These are phyloP conservation scores for Anisognathus igniventris DNA, from an alignment of 2,797 vertebrate species.

Conservation along the genomic window DNA sequence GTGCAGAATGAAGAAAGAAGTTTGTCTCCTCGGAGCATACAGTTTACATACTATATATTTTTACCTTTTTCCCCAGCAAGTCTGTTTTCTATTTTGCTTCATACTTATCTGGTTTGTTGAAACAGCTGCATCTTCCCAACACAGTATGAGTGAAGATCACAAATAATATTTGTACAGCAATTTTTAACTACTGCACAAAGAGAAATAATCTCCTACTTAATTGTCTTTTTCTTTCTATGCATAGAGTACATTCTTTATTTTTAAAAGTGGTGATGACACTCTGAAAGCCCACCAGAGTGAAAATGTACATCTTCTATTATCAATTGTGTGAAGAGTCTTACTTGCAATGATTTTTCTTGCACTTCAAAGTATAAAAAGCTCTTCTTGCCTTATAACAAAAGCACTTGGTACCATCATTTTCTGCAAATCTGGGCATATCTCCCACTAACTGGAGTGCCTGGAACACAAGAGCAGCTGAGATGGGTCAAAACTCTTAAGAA, in stretches of 20 bases:
- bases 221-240: neutral
- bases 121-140: conserved; percentile 41
- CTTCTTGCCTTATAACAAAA: neutral
- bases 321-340: neutral
- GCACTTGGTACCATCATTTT: neutral
- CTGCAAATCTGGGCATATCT: neutral
- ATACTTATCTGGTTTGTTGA: conserved; percentile 34
- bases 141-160: neutral
- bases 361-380: neutral
- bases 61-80: neutral
- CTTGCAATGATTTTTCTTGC: neutral
- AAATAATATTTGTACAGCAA: conserved; percentile 60
- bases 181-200: conserved; percentile 55
- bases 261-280: conserved; percentile 4
- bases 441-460: neutral
- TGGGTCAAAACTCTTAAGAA: neutral
- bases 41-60: neutral
- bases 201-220: conserved; percentile 27
- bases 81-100: conserved; percentile 33
- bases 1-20: neutral
- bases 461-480: neutral
- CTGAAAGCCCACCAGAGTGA: neutral
- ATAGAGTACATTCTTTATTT: neutral
- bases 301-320: neutral
- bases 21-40: neutral